A percentile compares a stretch with the other conserved stretches of the same genome.
Evolutionary conservation across 2,888 invertebrate species (phyloP).

Genomic region (Muschampia plurimacula): DNA sequence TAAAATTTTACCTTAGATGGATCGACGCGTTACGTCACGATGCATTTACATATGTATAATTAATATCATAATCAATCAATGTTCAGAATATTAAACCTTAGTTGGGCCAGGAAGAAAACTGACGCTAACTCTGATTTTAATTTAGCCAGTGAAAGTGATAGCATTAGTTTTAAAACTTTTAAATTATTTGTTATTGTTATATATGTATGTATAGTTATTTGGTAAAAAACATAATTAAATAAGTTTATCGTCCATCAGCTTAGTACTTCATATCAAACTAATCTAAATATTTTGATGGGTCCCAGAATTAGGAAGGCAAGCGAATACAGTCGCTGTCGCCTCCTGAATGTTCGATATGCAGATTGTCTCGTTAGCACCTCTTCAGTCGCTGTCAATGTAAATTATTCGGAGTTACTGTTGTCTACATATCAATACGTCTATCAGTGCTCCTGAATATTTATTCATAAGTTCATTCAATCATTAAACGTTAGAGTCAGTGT

Average conservation of each 20-base stretch:
- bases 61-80: too few relatives aligned
- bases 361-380: constrained; percentile 18
- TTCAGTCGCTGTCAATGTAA: constrained; percentile 12
- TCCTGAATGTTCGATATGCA: constrained; percentile 8
- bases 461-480: background rate
- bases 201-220: too few relatives aligned
- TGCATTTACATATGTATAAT: too few relatives aligned
- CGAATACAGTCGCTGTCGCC: background rate
- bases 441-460: background rate
- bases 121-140: too few relatives aligned
- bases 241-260: background rate
- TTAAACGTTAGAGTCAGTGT: background rate
- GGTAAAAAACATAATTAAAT: too few relatives aligned
- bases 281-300: background rate
- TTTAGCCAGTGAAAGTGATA: too few relatives aligned
- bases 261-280: background rate
- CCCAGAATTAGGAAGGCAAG: background rate
- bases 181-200: too few relatives aligned
- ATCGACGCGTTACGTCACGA: too few relatives aligned
- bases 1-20: too few relatives aligned
- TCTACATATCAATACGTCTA: background rate
- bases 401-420: background rate
- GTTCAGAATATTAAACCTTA: too few relatives aligned
- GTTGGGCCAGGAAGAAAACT: too few relatives aligned
- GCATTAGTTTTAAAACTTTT: too few relatives aligned